These are phyloP conservation scores for Esperia sulphurella DNA, from an alignment of 2,888 invertebrate species.

Conservation along the genomic window DNA sequence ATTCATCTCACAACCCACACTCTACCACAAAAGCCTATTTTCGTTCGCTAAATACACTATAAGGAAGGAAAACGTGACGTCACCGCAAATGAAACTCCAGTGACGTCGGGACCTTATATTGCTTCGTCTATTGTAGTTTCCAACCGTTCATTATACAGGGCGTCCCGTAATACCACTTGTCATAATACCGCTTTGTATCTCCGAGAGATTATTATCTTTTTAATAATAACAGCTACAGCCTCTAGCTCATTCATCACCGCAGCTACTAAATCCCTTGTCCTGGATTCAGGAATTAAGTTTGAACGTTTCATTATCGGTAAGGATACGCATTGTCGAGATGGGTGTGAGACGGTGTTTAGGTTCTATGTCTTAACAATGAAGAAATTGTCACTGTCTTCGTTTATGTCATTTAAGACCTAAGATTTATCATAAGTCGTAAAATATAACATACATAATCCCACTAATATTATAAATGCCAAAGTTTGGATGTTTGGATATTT, in stretches of 20 bases:
- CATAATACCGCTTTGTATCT: conserved; percentile 10
- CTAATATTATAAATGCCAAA: too few species aligned
- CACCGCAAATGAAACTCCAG: conserved; percentile 28
- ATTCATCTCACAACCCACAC: neutral
- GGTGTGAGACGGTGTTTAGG: neutral
- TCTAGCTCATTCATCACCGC: neutral
- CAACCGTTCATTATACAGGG: neutral
- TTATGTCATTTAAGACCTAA: too few species aligned
- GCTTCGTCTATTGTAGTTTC: neutral
- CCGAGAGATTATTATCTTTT: conserved; percentile 2
- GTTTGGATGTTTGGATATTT: too few species aligned
- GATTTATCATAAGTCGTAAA: too few species aligned
- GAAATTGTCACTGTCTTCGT: too few species aligned
- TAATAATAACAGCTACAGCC: neutral
- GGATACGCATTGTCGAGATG: neutral
- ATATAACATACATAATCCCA: too few species aligned
- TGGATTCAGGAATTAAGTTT: conserved; percentile 3
- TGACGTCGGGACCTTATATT: neutral
- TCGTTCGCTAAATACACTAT: too few species aligned
- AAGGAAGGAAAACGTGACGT: conserved; percentile 27
- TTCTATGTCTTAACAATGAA: too few species aligned
- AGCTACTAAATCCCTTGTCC: neutral
- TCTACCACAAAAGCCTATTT: neutral
- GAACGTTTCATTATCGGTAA: conserved; percentile 3
- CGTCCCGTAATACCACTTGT: conserved; percentile 7